These are phyloP conservation scores for Leptopilina clavipes DNA, from an alignment of 1,140 invertebrate genomes.

Conservation along the genomic window DNA sequence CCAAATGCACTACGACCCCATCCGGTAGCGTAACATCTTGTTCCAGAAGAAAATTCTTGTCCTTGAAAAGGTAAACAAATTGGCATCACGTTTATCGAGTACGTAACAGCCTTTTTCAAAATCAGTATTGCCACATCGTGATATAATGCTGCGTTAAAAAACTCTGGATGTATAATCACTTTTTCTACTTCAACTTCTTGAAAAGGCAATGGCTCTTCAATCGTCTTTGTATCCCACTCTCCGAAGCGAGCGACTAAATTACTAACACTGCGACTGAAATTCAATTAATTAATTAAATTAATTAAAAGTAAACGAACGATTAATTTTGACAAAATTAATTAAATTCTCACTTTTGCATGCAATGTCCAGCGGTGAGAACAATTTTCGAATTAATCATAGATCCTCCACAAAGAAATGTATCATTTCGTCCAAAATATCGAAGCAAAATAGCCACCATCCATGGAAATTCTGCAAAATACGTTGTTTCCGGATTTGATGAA, in stretches of 20 bases:
- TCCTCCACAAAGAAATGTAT: constrained; percentile 72
- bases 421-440: constrained; percentile 50
- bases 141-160: constrained; percentile 72
- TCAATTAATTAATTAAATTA: not conserved
- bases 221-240: constrained; percentile 74
- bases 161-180: constrained; percentile 74
- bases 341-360: constrained; percentile 65
- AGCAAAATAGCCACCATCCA: constrained; percentile 76
- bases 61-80: constrained; percentile 77
- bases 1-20: constrained; percentile 84
- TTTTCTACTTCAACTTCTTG: constrained; percentile 74
- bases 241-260: constrained; percentile 65
- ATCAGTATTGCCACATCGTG: constrained; percentile 80
- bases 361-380: constrained; percentile 77
- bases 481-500: constrained; percentile 48
- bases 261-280: constrained; percentile 54
- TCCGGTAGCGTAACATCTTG: constrained; percentile 80
- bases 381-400: constrained; percentile 74
- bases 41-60: constrained; percentile 63
- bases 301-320: too few relatives aligned
- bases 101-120: constrained; percentile 70
- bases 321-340: not conserved
- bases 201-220: constrained; percentile 75
- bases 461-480: constrained; percentile 77
- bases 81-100: constrained; percentile 75